Base-by-base conservation (phyloP, 2,797 vertebrate species). In the Arnoldichthys spilopterus region DNA sequence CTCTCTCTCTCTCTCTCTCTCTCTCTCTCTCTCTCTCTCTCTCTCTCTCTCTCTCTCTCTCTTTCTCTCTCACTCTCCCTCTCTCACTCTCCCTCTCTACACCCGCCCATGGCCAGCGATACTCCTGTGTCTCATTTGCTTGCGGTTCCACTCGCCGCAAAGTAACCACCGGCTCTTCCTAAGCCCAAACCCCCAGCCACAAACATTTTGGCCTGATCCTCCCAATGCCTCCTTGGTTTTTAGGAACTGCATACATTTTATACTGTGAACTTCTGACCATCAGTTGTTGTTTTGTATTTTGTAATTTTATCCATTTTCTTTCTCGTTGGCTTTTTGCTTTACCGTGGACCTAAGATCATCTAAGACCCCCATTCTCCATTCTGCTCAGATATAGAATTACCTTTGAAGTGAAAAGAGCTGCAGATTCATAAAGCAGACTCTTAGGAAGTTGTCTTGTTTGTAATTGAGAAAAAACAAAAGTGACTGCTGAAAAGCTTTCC, bases 81-180 rank as follows among this genome's bases (percentile, higher is more conserved):
- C 43, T 1, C 43, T 47, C 43, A 13, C 40, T 43, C 40, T 43
- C 40, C 11, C 40, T 61, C 80, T 81, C 61, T 76, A 51, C 70
- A 73, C 26, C 32, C 62, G 40, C 66, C 54, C 43, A 79, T 63
- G 62, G 40, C 68, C n/a, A 53, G 58, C 34, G 24, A 74, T 58
- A 47, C 34, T 62, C 49, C 49, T 77, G 74, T 45, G 64, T 43
- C 45, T 61, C 72, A 67, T 80, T 78, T 75, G 40, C 62, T 53
- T 74, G 71, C 30, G 58, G 73, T 71, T 30, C 32, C 67, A 54
- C 66, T 62, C 68, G 26, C 47, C 72, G 1, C 73, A 76, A 37
- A 54, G 18, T 72, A 72, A 76, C 66, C 72, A 54, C 72, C 28
- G 20, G 45, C 72, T 74, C 54, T 61, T 74, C 51, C 71, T 74